Percentiles rank a stretch among this genome's conserved stretches.
These are phyloP conservation scores for Corythornis madagascariensis DNA, from an alignment of 2,113 vertebrate species.

Conservation along the genomic window DNA sequence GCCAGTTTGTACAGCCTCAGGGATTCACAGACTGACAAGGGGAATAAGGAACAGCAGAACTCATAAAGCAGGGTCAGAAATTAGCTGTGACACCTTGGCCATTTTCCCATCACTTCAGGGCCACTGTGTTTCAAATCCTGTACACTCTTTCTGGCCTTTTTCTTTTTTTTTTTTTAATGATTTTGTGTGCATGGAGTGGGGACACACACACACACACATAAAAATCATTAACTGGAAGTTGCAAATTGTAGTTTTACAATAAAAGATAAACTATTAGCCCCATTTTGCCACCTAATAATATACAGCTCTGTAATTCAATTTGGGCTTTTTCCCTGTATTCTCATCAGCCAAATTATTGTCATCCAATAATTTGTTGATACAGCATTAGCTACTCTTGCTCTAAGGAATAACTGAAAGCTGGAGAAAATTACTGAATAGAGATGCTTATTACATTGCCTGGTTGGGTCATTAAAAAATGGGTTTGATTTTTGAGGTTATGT, in stretches of 20 bases:
- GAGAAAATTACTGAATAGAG: background rate
- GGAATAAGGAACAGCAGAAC: slow-evolving; percentile 80
- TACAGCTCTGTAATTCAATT: slow-evolving; percentile 29
- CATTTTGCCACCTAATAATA: slow-evolving; percentile 59
- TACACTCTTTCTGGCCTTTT: slow-evolving; percentile 63
- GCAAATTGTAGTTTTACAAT: slow-evolving; percentile 53
- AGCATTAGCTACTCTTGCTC: slow-evolving; percentile 51
- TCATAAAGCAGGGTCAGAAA: slow-evolving; percentile 81
- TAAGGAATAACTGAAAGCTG: slow-evolving; percentile 12
- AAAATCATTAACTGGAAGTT: slow-evolving; percentile 28
- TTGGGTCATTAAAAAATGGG: slow-evolving; percentile 59
- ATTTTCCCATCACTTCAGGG: slow-evolving; percentile 78
- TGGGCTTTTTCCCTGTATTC: slow-evolving; percentile 42
- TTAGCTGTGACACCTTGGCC: slow-evolving; percentile 82
- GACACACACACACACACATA: background rate
- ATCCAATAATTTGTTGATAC: slow-evolving; percentile 52
- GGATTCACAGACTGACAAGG: slow-evolving; percentile 83
- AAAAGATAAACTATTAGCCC: slow-evolving; percentile 46
- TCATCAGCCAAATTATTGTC: slow-evolving; percentile 58
- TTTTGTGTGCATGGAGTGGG: background rate
- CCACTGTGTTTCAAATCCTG: slow-evolving; percentile 74
- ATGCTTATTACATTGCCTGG: background rate
- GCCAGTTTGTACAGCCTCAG: slow-evolving; percentile 83
- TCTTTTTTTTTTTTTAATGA: slow-evolving; percentile 51
- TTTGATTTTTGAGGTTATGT: slow-evolving; percentile 47